Base-by-base conservation (phyloP, 2,797 vertebrate species). In the Meda fulgida region DNA sequence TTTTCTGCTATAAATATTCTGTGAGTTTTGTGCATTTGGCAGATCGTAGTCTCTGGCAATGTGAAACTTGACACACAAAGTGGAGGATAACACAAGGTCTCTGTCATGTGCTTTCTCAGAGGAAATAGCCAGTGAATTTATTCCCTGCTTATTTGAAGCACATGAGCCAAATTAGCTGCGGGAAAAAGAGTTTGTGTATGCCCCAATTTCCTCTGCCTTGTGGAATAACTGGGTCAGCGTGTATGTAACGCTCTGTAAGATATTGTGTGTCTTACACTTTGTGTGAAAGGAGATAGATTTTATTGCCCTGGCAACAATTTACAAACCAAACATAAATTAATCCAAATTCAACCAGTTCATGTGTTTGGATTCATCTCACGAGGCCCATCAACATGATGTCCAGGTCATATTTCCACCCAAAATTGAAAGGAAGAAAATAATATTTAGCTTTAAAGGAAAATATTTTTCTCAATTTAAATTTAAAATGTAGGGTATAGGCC, bases 111-210 rank as follows among this genome's bases (percentile, higher is more conserved):
- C 81, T 73, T 81, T 9, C 11, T 14, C 26, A 23, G 5, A 82
- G 88, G 85, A 91, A 91, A 88, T 75, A 29, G 65, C 38, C 48
- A 63, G 79, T 84, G 67, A 67, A 86, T 88, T 48, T 76, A 87
- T 87, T 70, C 78, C 71, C 58, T 26, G 23, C 71, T 88, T 89
- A 91, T 92, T 92, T 89, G 86, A 80, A 91, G 89, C 87, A 84
- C 84, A 85, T 34, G 78, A 90, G 84, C 87, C 43, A 34, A 87
- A 90, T 89, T 87, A 84, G 67, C 66, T 71, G 63, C 75, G 82
- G 71, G 78, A 87, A 78, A 78, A 73, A 81, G 40, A 29, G 73
- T 77, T 87, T 85, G 83, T 91, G 31, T 92, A 51, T 91, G 7
- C 53, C 43, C 67, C 60, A 55, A 36, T 70, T 60, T 80, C 21